Evolutionary conservation across 2,888 invertebrate species (phyloP).

Genomic region (Lithophane semibrunnea): DNA sequence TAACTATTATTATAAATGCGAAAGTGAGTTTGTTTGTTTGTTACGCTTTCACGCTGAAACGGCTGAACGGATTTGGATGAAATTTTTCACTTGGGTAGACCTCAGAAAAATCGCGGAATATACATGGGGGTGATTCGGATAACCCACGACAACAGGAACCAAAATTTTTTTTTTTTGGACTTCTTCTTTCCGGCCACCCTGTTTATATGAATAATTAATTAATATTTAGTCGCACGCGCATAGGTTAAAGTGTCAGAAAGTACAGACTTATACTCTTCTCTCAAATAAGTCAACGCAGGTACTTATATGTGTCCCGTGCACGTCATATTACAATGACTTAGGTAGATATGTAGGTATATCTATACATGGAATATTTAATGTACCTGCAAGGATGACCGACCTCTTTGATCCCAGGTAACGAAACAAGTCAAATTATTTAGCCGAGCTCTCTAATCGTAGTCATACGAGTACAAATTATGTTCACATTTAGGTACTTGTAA

Average conservation of each 20-base stretch:
- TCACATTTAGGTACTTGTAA: not conserved
- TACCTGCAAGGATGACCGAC: conserved; percentile 40
- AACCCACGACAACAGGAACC: no score
- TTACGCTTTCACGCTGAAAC: no score
- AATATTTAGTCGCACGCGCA: not conserved
- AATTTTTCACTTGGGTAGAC: no score
- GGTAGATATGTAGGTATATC: not conserved
- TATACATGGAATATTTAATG: conserved; percentile 26
- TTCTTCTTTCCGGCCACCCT: no score
- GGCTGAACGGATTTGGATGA: no score
- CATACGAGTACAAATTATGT: conserved; percentile 29
- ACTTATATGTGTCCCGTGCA: not conserved
- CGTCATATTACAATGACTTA: not conserved
- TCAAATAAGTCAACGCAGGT: not conserved
- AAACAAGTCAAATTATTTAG: conserved; percentile 48
- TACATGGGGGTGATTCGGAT: no score
- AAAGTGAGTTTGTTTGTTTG: no score
- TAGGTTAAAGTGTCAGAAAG: not conserved
- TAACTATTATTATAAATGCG: no score
- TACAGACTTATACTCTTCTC: no score
- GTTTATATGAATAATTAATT: no score
- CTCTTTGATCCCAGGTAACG: conserved; percentile 57
- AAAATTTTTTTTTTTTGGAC: no score
- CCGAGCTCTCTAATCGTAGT: conserved; percentile 33
- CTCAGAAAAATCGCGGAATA: no score